Evolutionary conservation across 2,113 vertebrate genomes (phyloP).

Genomic region (Zosterops japonicus): DNA sequence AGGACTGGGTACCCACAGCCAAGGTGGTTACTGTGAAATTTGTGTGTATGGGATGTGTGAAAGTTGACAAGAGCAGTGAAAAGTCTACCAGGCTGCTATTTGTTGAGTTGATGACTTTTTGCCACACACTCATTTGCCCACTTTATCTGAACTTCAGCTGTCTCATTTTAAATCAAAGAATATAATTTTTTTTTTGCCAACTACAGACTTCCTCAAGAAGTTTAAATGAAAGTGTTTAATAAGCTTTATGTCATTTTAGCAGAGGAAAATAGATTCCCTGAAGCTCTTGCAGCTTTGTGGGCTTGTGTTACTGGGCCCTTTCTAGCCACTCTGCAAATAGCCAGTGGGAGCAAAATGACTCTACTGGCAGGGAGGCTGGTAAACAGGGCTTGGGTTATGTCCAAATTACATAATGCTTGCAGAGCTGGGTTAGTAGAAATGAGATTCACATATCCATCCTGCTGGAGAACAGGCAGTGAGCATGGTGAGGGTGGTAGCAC

Average conservation of each 20-base stretch:
- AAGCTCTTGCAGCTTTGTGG: not conserved
- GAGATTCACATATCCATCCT: not conserved
- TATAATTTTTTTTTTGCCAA: not conserved
- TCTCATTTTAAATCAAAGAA: not conserved
- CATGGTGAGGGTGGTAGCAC: not conserved
- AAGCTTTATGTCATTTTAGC: not conserved
- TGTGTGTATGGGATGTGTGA: not conserved
- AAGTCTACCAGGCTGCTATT: not conserved
- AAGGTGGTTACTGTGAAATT: not conserved
- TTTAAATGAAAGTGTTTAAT: not conserved
- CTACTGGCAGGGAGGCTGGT: conserved; percentile 2
- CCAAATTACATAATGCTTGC: conserved; percentile 39
- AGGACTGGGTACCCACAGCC: not conserved
- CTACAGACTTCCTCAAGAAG: not conserved
- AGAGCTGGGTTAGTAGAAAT: not conserved
- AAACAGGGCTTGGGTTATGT: conserved; percentile 22
- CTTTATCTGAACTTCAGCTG: not conserved
- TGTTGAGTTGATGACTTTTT: not conserved
- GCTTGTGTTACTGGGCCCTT: not conserved
- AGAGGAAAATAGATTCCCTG: not conserved
- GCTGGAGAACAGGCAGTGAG: not conserved
- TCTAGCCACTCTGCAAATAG: not conserved
- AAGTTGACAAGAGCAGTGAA: not conserved
- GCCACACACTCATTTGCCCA: not conserved
- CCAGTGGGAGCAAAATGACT: not conserved